Base-by-base conservation (phyloP, 2,888 invertebrate species). In the Drosophila kambysellisi region DNA sequence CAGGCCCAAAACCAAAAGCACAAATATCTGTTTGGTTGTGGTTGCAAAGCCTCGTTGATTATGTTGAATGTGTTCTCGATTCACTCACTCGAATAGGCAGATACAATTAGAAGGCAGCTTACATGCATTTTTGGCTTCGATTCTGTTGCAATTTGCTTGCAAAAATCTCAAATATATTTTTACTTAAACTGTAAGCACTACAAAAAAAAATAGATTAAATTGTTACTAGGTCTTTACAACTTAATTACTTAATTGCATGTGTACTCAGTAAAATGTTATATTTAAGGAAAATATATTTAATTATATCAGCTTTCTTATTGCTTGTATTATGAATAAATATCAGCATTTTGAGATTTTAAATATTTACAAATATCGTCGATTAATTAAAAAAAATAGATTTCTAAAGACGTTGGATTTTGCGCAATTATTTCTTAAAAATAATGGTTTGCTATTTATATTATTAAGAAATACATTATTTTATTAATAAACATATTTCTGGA, bases 71-170 rank as follows among this genome's bases (percentile, higher is more conserved):
- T 53, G 33, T n/a, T 29, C 11, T 17, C 8, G 43, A 35, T 11
- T n/a, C 7, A 39, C 30, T 25, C 17, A 25, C 35, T 53, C 39
- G 37, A 54, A 43, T 56, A 20, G 54, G 25, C 58, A 70, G 70
- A 76, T 63, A 39, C 35, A 76, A 63, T 76, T 59, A 20, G 7
- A 39, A 59, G 15, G 15, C 59, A 62, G 43, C 30, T 59, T 48
- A 56, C 15, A 61, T 17, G 57, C 11, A 33, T 48, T 20, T 54
- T 30, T 15, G 25, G 17, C 35, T n/a, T 32, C 46, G 25, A 25
- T 46, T 46, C 25, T 25, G 15, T 17, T 37, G 3, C 37, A 46
- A 8, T 46, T 7, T 46, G 15, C 3, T 25, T 46, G 25, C 46
- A 15, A 46, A 15, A 25, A 25, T 46, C 46, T 15, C 15, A 25